Evolutionary conservation across 1,140 invertebrate species (phyloP).

Genomic region (Batillaria attramentaria): DNA sequence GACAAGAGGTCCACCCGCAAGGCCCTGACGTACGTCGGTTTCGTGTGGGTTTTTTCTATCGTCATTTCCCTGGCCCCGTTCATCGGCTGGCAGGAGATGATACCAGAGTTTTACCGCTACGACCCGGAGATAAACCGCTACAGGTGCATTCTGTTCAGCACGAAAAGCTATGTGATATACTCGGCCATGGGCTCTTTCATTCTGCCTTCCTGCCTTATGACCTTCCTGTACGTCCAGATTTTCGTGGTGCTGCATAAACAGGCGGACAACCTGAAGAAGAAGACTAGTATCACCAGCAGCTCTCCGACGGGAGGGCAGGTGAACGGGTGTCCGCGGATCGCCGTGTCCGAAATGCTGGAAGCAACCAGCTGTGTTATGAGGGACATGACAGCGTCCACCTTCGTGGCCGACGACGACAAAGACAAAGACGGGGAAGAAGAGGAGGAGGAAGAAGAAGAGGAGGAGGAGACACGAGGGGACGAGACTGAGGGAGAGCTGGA

Average conservation of each 20-base stretch:
- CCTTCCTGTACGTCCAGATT: slow-evolving; percentile 97
- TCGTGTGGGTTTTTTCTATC: slow-evolving; percentile 71
- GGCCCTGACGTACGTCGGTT: slow-evolving; percentile 67
- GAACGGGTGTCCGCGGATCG: slow-evolving; percentile 27
- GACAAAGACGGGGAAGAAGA: slow-evolving; percentile 5
- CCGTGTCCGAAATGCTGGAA: slow-evolving; percentile 17
- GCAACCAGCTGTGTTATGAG: slow-evolving; percentile 27
- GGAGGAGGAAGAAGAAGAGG: not conserved
- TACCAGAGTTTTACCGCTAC: slow-evolving; percentile 61
- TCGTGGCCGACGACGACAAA: slow-evolving; percentile 17
- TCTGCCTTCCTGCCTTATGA: slow-evolving; percentile 95
- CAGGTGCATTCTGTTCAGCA: slow-evolving; percentile 69
- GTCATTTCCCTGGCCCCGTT: slow-evolving; percentile 70
- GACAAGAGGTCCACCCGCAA: slow-evolving; percentile 62
- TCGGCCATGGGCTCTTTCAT: slow-evolving; percentile 96
- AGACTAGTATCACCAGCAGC: slow-evolving; percentile 20
- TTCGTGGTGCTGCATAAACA: slow-evolving; percentile 79
- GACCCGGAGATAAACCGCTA: slow-evolving; percentile 56
- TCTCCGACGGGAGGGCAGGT: not conserved
- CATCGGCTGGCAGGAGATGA: slow-evolving; percentile 69
- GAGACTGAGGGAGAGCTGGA: not conserved
- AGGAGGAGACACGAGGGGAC: not conserved
- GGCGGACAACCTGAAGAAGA: slow-evolving; percentile 36
- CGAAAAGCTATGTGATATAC: slow-evolving; percentile 93
- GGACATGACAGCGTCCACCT: slow-evolving; percentile 33